Evolutionary conservation across 2,113 vertebrate genomes (phyloP), one percentile per base, ranked within the genome.

Genomic region (Nyctereutes procyonoides): DNA sequence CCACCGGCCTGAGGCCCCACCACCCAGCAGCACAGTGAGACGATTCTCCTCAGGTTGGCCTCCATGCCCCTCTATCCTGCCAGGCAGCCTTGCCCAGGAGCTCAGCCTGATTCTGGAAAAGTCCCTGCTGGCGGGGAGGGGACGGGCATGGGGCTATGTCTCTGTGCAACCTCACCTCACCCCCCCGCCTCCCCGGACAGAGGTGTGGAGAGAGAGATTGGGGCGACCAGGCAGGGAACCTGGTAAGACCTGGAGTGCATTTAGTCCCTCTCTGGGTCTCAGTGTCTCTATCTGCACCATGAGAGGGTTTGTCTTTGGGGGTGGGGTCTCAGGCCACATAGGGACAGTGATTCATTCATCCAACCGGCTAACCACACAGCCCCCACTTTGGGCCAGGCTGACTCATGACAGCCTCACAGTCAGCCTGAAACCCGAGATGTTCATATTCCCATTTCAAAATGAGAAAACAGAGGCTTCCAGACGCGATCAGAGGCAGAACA

Each of bases 121-220:
- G 8, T 76, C 51, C 53, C 69, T 2, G 3, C 30, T 73, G 15
- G 0, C 0, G 0, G 8, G 22, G 0, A 5, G 11, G 0, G 7
- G 14, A 7, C 19, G 38, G 28, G 43, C 43, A 43, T 8, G 13
- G 10, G 43, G 9, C 19, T n/a, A 13, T 15, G 22, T 32, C n/a
- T 76, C 51, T 17, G 3, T 4, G 55, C 28, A 71, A 43, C 2
- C 43, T 43, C 43, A 43, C 43, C 43, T 43, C 43, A 43, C 43
- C 43, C 43, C 43, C 5, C 43, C 43, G 1, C 38, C 22, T 35
- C 20, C 8, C 22, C 6, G 35, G 30, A 38, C 53, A 65, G 20
- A 32, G 14, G 19, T 7, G 14, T 48, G n/a, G 74, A 5, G 17
- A 55, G 58, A 62, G 74, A 63, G 13, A 43, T 32, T 51, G 14